Conservation (phyloP, 2,797 vertebrate genomes). For the Darevskia mixta region DNA sequence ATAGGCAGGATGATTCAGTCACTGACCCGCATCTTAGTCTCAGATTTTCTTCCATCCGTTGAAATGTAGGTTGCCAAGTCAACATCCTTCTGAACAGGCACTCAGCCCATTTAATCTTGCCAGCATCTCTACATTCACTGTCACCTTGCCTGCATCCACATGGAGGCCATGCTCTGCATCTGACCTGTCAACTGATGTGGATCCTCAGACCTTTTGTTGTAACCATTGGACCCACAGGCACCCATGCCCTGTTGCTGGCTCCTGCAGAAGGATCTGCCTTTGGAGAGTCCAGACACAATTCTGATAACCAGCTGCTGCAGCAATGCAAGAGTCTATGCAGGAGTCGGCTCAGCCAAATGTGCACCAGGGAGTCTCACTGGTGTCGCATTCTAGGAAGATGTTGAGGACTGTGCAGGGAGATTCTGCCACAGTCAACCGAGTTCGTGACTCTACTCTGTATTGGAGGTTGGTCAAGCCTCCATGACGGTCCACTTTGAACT, state of each 20-base stretch:
- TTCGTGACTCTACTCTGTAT: conserved; percentile 89
- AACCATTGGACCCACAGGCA: neutral
- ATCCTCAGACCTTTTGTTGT: conserved; percentile 8
- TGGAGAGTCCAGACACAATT: conserved; percentile 21
- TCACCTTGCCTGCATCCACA: neutral
- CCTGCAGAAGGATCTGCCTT: conserved; percentile 17
- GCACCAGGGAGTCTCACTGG: conserved; percentile 92
- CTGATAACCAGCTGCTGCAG: neutral
- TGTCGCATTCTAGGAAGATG: conserved; percentile 89
- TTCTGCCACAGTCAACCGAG: conserved; percentile 87
- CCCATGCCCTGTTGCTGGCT: neutral
- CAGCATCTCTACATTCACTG: neutral
- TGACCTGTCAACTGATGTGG: neutral
- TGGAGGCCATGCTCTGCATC: neutral
- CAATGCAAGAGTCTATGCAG: neutral
- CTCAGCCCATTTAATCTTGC: neutral
- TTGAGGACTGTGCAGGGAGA: conserved; percentile 93
- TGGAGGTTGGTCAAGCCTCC: conserved; percentile 90
- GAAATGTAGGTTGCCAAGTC: neutral
- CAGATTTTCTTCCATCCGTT: neutral
- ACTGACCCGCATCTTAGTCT: neutral
- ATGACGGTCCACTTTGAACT: conserved; percentile 94
- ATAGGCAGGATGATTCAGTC: neutral
- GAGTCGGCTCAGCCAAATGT: conserved; percentile 80
- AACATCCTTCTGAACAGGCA: neutral